Evolutionary conservation across 2,888 invertebrate genomes (phyloP), one percentile per base, ranked within the genome.

Genomic region (Drosophila macrospina): DNA sequence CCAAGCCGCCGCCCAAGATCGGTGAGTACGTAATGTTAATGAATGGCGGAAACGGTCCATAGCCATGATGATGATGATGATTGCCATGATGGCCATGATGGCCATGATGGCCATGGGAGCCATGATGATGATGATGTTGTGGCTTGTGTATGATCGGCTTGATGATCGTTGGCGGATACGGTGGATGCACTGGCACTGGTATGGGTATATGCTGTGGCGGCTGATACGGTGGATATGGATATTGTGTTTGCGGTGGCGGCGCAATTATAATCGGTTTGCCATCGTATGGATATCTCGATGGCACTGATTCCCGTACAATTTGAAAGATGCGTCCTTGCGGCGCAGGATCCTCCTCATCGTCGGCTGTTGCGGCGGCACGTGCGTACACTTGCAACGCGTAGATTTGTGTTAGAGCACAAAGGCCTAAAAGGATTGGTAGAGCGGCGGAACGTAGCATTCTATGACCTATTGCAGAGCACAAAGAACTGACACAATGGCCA

Each of bases 11-110:
- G n/a, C n/a, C n/a, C n/a, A 20, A 20, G 20, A 20, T 20, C 6
- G 39, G 72, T 0, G 77, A 32, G 32, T 76, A 76, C 13, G 77
- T 76, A 7, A 76, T 60, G 30, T 75, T 75, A 41, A 75, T 51
- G 59, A 64, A 51, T 11, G 74, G 48, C 0, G 54, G 60, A 8
- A 26, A 16, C n/a, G n/a, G n/a, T n/a, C n/a, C n/a, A n/a, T 4
- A 5, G 30, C 26, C 8, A 16, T 52, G 11, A 16, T 7, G 15
- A 37, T 11, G 16, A 16, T 11, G 10, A 39, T 10, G 20, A 41
- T 20, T 20, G 10, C 24, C 11, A 4, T 41, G 20, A 8, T 44
- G 37, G 5, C 20, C 20, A 20, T 48, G 60, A 15, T 52, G 54
- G 1, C n/a, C 24, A 26, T 48, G 52, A 28, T 11, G 8, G 30